phyloP scores from a whole-genome alignment of 2,113 vertebrate species.

The Calypte anna region DNA sequence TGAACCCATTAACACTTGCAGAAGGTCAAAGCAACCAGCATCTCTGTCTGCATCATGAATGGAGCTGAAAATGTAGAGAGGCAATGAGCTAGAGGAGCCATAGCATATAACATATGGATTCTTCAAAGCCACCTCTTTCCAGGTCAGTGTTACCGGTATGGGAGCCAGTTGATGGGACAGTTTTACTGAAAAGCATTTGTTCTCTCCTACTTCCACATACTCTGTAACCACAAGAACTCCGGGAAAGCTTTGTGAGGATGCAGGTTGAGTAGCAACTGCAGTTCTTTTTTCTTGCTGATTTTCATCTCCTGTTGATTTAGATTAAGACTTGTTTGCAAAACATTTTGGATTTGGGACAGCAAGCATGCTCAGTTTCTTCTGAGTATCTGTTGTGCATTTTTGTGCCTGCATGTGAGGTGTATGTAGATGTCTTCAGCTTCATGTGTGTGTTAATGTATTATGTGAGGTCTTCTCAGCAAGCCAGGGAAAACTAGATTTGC shows the following conservation, averaged over 20 bases:
- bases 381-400: background rate
- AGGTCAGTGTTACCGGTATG: background rate
- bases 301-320: background rate
- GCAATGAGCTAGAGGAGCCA: background rate
- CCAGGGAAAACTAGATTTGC: background rate
- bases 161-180: background rate
- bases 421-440: background rate
- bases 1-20: background rate
- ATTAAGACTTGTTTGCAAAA: background rate
- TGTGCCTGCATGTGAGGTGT: accelerated
- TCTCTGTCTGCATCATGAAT: background rate
- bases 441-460: accelerated
- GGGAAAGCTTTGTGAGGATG: background rate
- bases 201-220: background rate
- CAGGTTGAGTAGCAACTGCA: accelerated
- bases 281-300: background rate
- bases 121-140: background rate
- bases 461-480: background rate
- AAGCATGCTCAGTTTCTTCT: accelerated
- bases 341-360: background rate
- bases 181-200: background rate
- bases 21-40: background rate
- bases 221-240: background rate
- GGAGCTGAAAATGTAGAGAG: background rate
- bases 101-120: background rate